Percentiles rank a stretch among this genome's conserved stretches.
phyloP scores from a whole-genome alignment of 2,888 invertebrate species.

The Himalopsyche kuldschensis region DNA sequence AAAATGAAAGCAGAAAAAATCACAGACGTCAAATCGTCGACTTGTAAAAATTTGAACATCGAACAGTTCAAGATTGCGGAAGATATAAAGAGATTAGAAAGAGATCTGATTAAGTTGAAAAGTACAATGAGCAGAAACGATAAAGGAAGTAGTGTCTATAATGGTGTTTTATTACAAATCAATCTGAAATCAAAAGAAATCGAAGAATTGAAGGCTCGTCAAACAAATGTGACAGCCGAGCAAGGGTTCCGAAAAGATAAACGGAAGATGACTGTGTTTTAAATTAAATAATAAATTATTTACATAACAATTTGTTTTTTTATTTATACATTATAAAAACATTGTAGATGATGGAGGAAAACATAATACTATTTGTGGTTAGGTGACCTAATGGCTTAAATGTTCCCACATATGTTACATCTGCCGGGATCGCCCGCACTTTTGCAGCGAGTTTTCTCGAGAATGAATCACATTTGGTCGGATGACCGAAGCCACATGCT shows the following conservation, averaged over 20 bases:
- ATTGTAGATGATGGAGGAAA: too few species aligned
- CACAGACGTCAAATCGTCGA: conserved; percentile 55
- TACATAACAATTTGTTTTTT: neutral
- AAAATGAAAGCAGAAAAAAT: conserved; percentile 18
- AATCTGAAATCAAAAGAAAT: conserved; percentile 65
- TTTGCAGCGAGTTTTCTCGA: too few species aligned
- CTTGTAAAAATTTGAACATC: conserved; percentile 71
- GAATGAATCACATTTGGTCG: too few species aligned
- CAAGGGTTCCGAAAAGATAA: conserved; percentile 72
- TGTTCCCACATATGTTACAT: too few species aligned
- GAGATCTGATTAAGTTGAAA: conserved; percentile 67
- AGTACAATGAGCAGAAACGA: conserved; percentile 66
- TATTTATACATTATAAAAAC: neutral
- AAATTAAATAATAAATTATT: conserved; percentile 42
- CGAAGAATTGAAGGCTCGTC: conserved; percentile 60
- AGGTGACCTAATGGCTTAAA: too few species aligned
- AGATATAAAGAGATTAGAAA: conserved; percentile 68
- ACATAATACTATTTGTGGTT: too few species aligned
- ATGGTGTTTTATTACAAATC: conserved; percentile 64
- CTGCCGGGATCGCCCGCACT: too few species aligned
- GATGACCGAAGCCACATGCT: too few species aligned
- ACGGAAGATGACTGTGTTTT: conserved; percentile 77
- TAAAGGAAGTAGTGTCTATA: conserved; percentile 62
- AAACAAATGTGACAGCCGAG: conserved; percentile 68
- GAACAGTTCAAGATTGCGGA: conserved; percentile 73